phyloP scores from a whole-genome alignment of 2,797 vertebrate genomes.

The Brachymystax lenok region DNA sequence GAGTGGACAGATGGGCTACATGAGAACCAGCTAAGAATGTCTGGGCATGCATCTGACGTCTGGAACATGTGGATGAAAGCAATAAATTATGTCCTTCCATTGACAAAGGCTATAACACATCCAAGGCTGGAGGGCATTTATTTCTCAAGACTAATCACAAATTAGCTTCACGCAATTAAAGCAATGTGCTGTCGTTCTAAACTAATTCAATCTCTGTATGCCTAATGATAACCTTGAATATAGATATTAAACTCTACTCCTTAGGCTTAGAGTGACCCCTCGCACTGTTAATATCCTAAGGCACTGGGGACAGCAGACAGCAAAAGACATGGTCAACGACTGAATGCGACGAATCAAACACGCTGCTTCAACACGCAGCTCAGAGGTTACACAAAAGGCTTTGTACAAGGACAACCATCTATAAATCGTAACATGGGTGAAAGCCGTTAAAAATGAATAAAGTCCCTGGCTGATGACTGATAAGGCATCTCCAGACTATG shows the following conservation, averaged over 20 bases:
- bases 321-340: constrained; percentile 7
- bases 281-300: neutral
- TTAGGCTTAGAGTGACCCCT: neutral
- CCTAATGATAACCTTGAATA: constrained; percentile 38
- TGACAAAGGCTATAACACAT: neutral
- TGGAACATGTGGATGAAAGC: neutral
- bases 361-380: constrained; percentile 29
- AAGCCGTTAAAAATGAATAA: constrained; percentile 79
- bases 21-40: constrained; percentile 73
- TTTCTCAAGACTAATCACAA: neutral
- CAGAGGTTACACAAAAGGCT: constrained; percentile 42
- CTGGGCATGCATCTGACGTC: neutral
- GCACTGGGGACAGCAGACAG: constrained; percentile 5
- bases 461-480: constrained; percentile 80
- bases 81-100: neutral
- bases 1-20: constrained; percentile 73
- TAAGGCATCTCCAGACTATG: constrained; percentile 78
- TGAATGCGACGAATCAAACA: constrained; percentile 28
- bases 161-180: neutral
- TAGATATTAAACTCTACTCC: constrained; percentile 32
- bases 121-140: neutral
- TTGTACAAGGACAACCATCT: constrained; percentile 65
- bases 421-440: constrained; percentile 65
- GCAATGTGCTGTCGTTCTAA: neutral
- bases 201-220: constrained; percentile 11